Percentiles rank a stretch among this genome's conserved stretches.
These are phyloP conservation scores for Thunnus albacares DNA, from an alignment of 2,797 vertebrate genomes.

Conservation along the genomic window DNA sequence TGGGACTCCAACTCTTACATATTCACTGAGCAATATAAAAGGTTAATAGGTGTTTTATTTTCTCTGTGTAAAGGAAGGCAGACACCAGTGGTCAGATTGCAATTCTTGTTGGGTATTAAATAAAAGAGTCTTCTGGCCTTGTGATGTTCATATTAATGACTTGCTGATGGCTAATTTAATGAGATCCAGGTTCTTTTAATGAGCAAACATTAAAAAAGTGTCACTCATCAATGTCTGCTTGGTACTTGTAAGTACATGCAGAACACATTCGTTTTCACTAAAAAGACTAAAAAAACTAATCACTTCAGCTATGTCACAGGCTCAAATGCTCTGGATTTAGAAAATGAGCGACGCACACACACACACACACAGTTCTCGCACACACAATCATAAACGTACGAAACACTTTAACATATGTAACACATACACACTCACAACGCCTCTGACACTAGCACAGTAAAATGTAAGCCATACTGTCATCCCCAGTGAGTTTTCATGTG, in stretches of 20 bases:
- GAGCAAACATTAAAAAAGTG: conserved; percentile 46
- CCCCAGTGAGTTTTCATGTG: conserved; percentile 28
- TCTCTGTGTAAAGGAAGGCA: conserved; percentile 40
- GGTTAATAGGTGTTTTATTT: conserved; percentile 76
- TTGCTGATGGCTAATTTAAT: conserved; percentile 52
- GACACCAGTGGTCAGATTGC: conserved; percentile 40
- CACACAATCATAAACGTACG: neutral
- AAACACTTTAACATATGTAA: conserved; percentile 16
- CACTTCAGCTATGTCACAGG: neutral
- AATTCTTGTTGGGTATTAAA: conserved; percentile 60
- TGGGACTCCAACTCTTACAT: conserved; percentile 68
- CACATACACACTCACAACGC: neutral
- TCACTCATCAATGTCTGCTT: conserved; percentile 46
- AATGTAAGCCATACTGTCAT: conserved; percentile 4
- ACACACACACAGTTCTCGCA: too few relatives aligned
- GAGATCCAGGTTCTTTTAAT: conserved; percentile 50
- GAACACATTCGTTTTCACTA: neutral
- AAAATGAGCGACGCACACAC: neutral
- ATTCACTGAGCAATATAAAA: conserved; percentile 68
- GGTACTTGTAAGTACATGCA: neutral
- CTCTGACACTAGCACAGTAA: conserved; percentile 12
- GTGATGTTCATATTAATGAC: conserved; percentile 50
- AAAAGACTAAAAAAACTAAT: neutral
- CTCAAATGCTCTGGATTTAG: conserved; percentile 20
- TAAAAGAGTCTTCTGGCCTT: conserved; percentile 48